Evolutionary conservation across 1,140 invertebrate genomes (phyloP).

Genomic region (Drosophila setifemur): DNA sequence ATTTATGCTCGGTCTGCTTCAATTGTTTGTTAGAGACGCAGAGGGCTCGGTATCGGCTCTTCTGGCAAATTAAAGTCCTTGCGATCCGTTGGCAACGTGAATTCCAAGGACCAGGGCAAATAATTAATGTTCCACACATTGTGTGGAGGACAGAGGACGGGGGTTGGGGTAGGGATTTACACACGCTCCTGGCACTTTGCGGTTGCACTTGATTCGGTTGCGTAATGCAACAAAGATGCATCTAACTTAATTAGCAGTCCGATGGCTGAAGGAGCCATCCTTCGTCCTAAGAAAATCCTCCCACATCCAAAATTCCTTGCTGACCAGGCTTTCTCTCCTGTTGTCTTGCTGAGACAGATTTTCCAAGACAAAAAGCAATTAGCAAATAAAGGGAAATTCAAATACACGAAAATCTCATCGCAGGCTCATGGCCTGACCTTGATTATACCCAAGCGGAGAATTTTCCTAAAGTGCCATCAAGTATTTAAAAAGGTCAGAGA

Average conservation of each 20-base stretch:
- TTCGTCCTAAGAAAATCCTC: too few relatives aligned
- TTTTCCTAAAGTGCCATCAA: slow-evolving; percentile 33
- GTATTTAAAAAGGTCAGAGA: slow-evolving; percentile 44
- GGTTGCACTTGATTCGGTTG: slow-evolving; percentile 48
- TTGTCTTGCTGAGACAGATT: background rate
- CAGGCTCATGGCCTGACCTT: slow-evolving; percentile 23
- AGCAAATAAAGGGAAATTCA: slow-evolving; percentile 28
- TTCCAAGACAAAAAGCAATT: slow-evolving; percentile 28
- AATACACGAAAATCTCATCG: slow-evolving; percentile 2
- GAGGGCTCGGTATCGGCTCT: slow-evolving; percentile 7
- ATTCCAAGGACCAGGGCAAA: slow-evolving; percentile 29
- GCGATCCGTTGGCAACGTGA: slow-evolving; percentile 19
- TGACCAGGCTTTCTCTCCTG: slow-evolving; percentile 14
- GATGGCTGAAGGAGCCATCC: slow-evolving; percentile 18
- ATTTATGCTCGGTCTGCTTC: slow-evolving; percentile 42
- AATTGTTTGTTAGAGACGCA: slow-evolving; percentile 43
- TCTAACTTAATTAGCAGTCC: slow-evolving; percentile 57
- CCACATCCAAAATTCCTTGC: too few relatives aligned
- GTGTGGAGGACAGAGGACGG: background rate
- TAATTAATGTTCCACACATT: slow-evolving; percentile 35
- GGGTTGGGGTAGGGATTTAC: background rate
- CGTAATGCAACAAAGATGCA: slow-evolving; percentile 50
- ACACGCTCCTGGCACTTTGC: slow-evolving; percentile 37
- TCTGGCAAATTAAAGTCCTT: slow-evolving; percentile 45
- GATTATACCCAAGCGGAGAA: slow-evolving; percentile 7